These are phyloP conservation scores for Cantharis flavilabris DNA, from an alignment of 2,888 invertebrate genomes.

Conservation along the genomic window DNA sequence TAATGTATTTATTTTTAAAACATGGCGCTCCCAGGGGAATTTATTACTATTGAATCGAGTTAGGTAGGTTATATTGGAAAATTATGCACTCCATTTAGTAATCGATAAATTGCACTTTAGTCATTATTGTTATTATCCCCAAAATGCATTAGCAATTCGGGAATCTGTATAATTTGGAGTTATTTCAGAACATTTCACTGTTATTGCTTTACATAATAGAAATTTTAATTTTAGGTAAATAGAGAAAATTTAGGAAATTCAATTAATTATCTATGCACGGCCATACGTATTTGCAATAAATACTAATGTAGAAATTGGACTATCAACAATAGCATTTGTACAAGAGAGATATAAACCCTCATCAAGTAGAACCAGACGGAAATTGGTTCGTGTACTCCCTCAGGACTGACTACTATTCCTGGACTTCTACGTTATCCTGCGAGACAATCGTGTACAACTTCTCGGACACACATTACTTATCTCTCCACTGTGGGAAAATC, in stretches of 20 bases:
- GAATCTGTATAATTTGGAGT: not conserved
- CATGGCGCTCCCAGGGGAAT: not conserved
- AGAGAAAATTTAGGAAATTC: not conserved
- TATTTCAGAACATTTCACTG: not conserved
- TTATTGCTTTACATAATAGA: not conserved
- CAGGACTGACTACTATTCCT: slow-evolving; percentile 25
- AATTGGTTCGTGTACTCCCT: slow-evolving; percentile 32
- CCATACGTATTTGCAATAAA: not conserved
- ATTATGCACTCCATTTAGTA: not conserved
- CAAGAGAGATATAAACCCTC: slow-evolving; percentile 32
- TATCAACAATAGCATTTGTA: slow-evolving; percentile 29
- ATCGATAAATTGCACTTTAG: not conserved
- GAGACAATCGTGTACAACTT: slow-evolving; percentile 23
- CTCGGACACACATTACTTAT: slow-evolving; percentile 18
- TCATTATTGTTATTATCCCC: not conserved
- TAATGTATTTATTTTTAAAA: not conserved
- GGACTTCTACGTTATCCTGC: slow-evolving; percentile 18
- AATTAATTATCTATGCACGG: slow-evolving; percentile 2
- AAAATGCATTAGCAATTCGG: not conserved
- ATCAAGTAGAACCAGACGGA: slow-evolving; percentile 34
- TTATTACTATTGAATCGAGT: not conserved
- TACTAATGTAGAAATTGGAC: slow-evolving; percentile 18
- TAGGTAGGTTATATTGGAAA: not conserved
- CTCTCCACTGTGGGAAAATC: slow-evolving; percentile 11
- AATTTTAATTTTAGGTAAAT: not conserved